Conservation (phyloP, 2,797 vertebrate genomes). For the Pterois miles region DNA sequence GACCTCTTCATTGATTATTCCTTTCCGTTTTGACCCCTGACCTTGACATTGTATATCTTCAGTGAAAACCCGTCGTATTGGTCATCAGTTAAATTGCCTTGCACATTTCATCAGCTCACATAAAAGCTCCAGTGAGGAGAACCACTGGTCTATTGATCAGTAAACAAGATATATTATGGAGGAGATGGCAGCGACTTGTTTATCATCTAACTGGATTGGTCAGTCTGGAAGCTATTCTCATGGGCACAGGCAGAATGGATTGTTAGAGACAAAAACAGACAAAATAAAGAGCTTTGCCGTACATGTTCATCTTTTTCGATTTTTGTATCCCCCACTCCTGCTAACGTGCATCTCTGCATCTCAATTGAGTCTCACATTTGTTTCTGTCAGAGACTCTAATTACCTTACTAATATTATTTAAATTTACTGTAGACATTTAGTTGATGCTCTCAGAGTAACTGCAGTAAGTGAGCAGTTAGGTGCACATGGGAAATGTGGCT, state of each 20-base stretch:
- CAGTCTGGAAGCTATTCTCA: slow-evolving; percentile 21
- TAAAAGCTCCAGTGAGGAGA: slow-evolving; percentile 26
- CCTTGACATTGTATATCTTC: slow-evolving; percentile 42
- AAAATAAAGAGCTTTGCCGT: neutral
- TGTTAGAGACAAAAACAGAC: neutral
- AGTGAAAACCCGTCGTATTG: neutral
- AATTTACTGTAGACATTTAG: neutral
- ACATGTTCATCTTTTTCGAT: neutral
- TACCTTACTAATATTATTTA: neutral
- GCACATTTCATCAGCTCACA: slow-evolving; percentile 28
- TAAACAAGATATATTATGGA: neutral
- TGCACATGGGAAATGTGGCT: neutral
- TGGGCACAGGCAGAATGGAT: neutral
- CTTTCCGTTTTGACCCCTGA: slow-evolving; percentile 52
- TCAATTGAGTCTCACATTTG: neutral
- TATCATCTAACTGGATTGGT: slow-evolving; percentile 26
- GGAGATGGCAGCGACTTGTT: slow-evolving; percentile 15
- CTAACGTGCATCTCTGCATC: neutral
- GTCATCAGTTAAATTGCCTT: slow-evolving; percentile 20
- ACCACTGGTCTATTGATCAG: slow-evolving; percentile 37
- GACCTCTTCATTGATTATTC: slow-evolving; percentile 44
- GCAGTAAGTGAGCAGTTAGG: neutral
- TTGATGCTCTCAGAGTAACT: neutral
- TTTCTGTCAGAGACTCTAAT: neutral
- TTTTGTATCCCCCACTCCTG: neutral